Percentiles rank a stretch among this genome's conserved stretches.
These are phyloP conservation scores for Machaerirhynchus nigripectus DNA, from an alignment of 2,113 vertebrate genomes.

Conservation along the genomic window DNA sequence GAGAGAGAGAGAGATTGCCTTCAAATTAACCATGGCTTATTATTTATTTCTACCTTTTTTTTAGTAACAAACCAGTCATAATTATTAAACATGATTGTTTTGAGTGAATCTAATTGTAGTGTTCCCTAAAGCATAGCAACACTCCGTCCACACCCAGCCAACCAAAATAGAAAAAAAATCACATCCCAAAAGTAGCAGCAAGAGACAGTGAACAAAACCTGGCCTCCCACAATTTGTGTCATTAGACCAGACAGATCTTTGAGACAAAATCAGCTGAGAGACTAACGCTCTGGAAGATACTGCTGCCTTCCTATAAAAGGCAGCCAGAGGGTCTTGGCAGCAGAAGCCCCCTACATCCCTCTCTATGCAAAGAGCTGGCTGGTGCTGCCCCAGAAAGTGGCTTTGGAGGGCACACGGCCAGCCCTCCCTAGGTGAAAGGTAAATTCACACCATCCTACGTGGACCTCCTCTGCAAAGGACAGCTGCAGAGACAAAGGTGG, in stretches of 20 bases:
- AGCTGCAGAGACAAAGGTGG: neutral
- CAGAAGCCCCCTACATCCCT: neutral
- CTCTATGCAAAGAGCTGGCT: neutral
- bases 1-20: neutral
- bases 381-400: neutral
- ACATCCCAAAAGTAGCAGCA: slow-evolving; percentile 2
- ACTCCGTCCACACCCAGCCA: neutral
- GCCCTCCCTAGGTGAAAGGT: neutral
- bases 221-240: neutral
- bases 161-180: slow-evolving; percentile 11
- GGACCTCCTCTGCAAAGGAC: neutral
- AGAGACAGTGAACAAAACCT: neutral
- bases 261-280: neutral
- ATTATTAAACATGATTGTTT: slow-evolving; percentile 40
- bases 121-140: slow-evolving; percentile 9
- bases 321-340: neutral
- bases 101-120: slow-evolving; percentile 16
- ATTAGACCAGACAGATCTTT: neutral
- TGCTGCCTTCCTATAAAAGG: neutral
- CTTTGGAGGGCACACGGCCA: neutral
- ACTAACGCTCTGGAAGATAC: neutral
- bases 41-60: slow-evolving; percentile 30
- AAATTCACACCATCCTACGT: neutral
- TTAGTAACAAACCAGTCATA: slow-evolving; percentile 11
- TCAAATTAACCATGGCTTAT: neutral